Percentiles rank a stretch among this genome's conserved stretches.
phyloP scores from a whole-genome alignment of 1,140 invertebrate genomes.

The Drosophila ambigua region DNA sequence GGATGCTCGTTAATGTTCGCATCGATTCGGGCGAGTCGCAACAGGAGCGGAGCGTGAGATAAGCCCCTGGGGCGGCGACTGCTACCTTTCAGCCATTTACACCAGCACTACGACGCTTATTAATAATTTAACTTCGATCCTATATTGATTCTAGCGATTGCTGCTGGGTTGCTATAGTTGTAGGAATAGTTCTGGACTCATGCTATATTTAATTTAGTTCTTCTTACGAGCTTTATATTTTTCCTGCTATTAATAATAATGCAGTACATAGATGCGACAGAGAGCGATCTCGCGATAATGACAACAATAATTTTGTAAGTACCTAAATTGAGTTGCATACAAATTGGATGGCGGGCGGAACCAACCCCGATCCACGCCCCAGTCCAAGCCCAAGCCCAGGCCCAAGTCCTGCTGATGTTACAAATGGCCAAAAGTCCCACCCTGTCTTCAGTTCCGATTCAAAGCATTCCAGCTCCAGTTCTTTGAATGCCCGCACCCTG shows the following conservation, averaged over 20 bases:
- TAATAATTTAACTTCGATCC: neutral
- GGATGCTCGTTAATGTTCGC: constrained; percentile 38
- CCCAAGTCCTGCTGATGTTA: neutral
- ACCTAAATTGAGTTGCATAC: constrained; percentile 73
- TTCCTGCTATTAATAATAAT: too few species aligned
- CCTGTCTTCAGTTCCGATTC: constrained; percentile 5
- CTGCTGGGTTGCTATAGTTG: too few species aligned
- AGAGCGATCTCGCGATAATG: constrained; percentile 17
- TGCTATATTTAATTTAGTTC: too few species aligned
- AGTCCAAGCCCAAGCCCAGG: constrained; percentile 36
- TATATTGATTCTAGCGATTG: too few species aligned
- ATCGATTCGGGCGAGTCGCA: constrained; percentile 20
- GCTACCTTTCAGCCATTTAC: neutral
- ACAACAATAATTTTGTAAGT: constrained; percentile 51
- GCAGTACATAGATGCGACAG: constrained; percentile 11
- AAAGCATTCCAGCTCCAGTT: constrained; percentile 46
- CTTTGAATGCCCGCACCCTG: constrained; percentile 37
- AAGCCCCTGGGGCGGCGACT: constrained; percentile 7
- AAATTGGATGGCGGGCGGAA: constrained; percentile 54
- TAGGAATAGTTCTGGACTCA: too few species aligned
- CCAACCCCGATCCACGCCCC: constrained; percentile 41
- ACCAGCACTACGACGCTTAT: constrained; percentile 18
- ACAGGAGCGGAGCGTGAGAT: neutral
- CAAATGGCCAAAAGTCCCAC: constrained; percentile 7
- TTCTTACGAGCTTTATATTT: too few species aligned